A percentile compares a stretch with the other conserved stretches of the same genome.
Conservation (phyloP, 1,140 invertebrate species). For the Pissodes strobi region DNA sequence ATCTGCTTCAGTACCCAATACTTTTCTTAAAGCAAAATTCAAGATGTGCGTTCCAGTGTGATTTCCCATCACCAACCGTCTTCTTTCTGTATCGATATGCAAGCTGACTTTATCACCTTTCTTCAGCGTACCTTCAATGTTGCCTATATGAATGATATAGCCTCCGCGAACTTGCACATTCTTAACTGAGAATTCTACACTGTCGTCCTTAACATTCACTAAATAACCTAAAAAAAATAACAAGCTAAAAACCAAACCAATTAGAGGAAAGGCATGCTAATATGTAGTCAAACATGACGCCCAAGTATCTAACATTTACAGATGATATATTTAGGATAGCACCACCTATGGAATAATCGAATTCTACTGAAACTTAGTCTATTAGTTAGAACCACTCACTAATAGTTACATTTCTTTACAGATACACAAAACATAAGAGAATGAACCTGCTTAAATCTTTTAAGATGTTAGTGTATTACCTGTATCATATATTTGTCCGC, state of each 20-base stretch:
- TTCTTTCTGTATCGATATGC: conserved; percentile 80
- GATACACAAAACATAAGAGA: too few relatives aligned
- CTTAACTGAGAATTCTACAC: conserved; percentile 89
- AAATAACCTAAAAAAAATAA: conserved; percentile 64
- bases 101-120: conserved; percentile 87
- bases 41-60: conserved; percentile 98
- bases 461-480: too few relatives aligned
- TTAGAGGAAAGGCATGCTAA: too few relatives aligned
- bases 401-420: too few relatives aligned
- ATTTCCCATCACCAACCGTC: conserved; percentile 95
- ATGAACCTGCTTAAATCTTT: too few relatives aligned
- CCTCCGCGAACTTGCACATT: conserved; percentile 96
- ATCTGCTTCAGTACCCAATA: conserved; percentile 89
- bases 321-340: too few relatives aligned
- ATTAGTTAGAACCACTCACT: too few relatives aligned
- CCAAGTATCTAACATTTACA: too few relatives aligned
- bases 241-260: too few relatives aligned
- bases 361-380: too few relatives aligned
- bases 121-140: conserved; percentile 80
- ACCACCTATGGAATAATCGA: too few relatives aligned
- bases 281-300: too few relatives aligned
- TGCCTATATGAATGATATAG: conserved; percentile 93
- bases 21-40: conserved; percentile 90
- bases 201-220: conserved; percentile 83
- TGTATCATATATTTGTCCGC: conserved; percentile 97